Base-by-base conservation (phyloP, 2,888 invertebrate species). In the Drosophila fulvimacula region DNA sequence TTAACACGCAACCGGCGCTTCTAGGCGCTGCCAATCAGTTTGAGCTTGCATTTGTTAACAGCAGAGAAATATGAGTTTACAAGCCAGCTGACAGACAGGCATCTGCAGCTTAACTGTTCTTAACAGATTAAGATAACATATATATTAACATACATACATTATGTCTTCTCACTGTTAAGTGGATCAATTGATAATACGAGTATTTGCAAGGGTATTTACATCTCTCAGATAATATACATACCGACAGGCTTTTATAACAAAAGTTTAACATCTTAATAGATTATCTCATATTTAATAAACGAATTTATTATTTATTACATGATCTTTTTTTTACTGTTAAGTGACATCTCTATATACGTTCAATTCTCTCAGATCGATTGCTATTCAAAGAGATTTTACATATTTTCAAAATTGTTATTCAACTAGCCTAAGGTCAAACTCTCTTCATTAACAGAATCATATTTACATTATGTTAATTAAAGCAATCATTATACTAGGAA, bases 1-100 rank as follows among this genome's bases (percentile, higher is more conserved):
- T 58, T 76, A 46, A 30, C 60, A 44, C 39, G 24, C 11, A 52
- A 27, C 6, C 13, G 9, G 19, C 13, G 15, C 21, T 24, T 5
- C 1, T 5, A 6, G 17, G 3, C 11, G 46, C 27, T 17, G 27
- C n/a, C 5, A 6, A 17, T 48, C 48, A 30, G 48, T 17, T 17
- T 48, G 13, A 48, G 17, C 41, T 48, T 48, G 3, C 17, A 32
- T 32, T 32, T 30, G 30, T 48, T 32, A 48, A 48, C 17, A 30
- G n/a, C 5, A 17, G 1, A 17, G 27, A 30, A 27, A 24, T 46
- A 11, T 5, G 0, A 41, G 21, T 4, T 15, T 13, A 24, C 7
- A 17, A n/a, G 30, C 30, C n/a, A 30, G 17, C 17, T 48, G 13
- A 6, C 30, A 48, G 46, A 11, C 30, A 48, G 27, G 5, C n/a